These are phyloP conservation scores for Sebastes fasciatus DNA, from an alignment of 2,113 vertebrate genomes.

Conservation along the genomic window DNA sequence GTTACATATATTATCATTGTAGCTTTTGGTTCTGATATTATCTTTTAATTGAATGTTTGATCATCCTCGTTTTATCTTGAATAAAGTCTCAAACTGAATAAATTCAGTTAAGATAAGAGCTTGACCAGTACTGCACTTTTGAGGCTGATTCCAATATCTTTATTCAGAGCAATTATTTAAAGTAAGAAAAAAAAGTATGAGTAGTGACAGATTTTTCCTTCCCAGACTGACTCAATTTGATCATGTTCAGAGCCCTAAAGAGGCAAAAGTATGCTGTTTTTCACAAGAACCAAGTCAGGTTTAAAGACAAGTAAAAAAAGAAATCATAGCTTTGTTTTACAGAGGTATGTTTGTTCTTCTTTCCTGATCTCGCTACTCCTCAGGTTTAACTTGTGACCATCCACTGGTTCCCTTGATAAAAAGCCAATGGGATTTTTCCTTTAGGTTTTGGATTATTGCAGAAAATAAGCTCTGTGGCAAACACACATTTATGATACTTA, in stretches of 20 bases:
- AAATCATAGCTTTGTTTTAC: neutral
- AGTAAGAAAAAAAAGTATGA: neutral
- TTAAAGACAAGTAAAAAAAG: neutral
- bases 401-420: neutral
- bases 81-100: neutral
- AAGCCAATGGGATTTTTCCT: too few species aligned
- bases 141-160: neutral
- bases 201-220: neutral
- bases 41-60: slow-evolving; percentile 25
- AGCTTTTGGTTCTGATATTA: slow-evolving; percentile 7
- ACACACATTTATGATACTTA: too few species aligned
- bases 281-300: neutral
- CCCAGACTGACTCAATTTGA: neutral
- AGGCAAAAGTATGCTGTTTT: neutral
- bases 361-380: neutral
- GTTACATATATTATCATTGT: neutral
- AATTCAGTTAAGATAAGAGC: slow-evolving; percentile 4
- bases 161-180: neutral
- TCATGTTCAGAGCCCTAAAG: neutral
- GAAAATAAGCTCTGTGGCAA: too few species aligned
- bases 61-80: neutral
- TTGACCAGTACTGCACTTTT: neutral
- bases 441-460: too few species aligned
- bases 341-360: neutral
- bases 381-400: neutral